phyloP scores from a whole-genome alignment of 2,888 invertebrate species.

The Tortricodes alternella region DNA sequence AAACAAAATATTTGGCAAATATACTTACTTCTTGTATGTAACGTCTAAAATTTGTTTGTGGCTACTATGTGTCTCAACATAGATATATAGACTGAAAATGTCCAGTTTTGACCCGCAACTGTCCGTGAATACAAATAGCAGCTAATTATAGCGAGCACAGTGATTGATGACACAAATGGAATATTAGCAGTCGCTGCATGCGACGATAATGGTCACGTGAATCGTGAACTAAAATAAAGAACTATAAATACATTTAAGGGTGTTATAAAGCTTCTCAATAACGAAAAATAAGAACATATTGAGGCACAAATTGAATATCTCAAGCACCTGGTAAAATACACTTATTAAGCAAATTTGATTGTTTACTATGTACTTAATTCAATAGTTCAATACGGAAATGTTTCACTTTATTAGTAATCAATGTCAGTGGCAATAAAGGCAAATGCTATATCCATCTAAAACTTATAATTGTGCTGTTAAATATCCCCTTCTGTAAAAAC shows the following conservation, averaged over 20 bases:
- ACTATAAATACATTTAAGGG: neutral
- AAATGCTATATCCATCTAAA: neutral
- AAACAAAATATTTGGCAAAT: too few species aligned
- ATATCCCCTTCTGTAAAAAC: neutral
- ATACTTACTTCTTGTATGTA: too few species aligned
- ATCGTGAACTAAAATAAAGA: slow-evolving; percentile 5
- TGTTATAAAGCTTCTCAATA: too few species aligned
- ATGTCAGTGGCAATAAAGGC: too few species aligned
- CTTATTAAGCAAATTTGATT: too few species aligned
- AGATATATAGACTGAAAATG: neutral
- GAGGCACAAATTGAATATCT: too few species aligned
- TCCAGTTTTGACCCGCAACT: slow-evolving; percentile 2
- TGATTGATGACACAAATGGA: slow-evolving; percentile 20
- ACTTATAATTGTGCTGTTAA: neutral
- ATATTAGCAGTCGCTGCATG: slow-evolving; percentile 20
- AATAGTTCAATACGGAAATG: too few species aligned
- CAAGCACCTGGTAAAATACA: too few species aligned
- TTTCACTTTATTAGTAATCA: too few species aligned
- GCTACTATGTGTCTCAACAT: neutral
- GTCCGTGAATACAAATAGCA: slow-evolving; percentile 4
- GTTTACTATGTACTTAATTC: too few species aligned
- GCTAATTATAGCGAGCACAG: slow-evolving; percentile 6
- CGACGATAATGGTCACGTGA: slow-evolving; percentile 21
- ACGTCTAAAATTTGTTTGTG: too few species aligned
- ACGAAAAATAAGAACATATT: too few species aligned